phyloP scores from a whole-genome alignment of 2,888 invertebrate species.

The Plebejus anna region DNA sequence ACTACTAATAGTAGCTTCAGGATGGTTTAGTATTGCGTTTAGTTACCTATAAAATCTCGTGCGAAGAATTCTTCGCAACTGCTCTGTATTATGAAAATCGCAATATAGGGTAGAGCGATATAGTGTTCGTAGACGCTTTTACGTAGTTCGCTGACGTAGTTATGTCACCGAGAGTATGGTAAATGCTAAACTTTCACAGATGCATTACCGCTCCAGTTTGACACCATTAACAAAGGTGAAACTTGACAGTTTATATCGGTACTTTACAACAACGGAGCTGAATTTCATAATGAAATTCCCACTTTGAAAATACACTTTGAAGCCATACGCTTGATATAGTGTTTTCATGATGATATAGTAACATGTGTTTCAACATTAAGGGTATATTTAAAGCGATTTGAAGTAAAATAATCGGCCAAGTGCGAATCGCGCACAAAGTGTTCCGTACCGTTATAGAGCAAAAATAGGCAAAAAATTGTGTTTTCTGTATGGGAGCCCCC shows the following conservation, averaged over 20 bases:
- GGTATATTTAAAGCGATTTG: too few relatives aligned
- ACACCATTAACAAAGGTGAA: conserved; percentile 41
- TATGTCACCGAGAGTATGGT: conserved; percentile 32
- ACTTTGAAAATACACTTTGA: neutral
- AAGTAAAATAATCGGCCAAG: too few relatives aligned
- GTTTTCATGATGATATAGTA: neutral
- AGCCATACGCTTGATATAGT: neutral
- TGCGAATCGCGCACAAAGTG: too few relatives aligned
- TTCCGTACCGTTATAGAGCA: too few relatives aligned
- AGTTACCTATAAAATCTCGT: neutral
- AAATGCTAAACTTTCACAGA: conserved; percentile 43
- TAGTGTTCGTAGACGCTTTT: conserved; percentile 14
- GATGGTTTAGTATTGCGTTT: too few relatives aligned
- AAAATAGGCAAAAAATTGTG: too few relatives aligned
- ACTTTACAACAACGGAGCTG: conserved; percentile 20
- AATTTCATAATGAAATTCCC: conserved; percentile 1
- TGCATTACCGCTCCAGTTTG: conserved; percentile 42
- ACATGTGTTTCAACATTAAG: neutral
- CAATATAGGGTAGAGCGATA: conserved; percentile 7
- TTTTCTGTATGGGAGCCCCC: too few relatives aligned
- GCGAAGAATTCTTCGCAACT: neutral
- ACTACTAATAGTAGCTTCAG: too few relatives aligned
- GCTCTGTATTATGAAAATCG: conserved; percentile 4
- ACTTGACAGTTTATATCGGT: conserved; percentile 35
- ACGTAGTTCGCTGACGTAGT: conserved; percentile 24